These are phyloP conservation scores for Meloidogyne floridensis DNA, from an alignment of 1,140 invertebrate genomes.

Conservation along the genomic window DNA sequence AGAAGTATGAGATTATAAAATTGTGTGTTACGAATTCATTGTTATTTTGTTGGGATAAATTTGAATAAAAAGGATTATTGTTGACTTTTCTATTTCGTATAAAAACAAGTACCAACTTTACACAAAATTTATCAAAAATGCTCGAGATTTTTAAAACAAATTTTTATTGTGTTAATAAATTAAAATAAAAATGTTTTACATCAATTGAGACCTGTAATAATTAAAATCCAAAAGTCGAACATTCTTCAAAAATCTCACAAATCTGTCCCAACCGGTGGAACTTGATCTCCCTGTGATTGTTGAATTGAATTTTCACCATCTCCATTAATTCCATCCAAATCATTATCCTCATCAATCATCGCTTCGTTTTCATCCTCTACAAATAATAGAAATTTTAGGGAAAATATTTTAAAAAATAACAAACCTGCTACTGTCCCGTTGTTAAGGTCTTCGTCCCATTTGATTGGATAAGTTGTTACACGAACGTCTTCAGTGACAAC, in stretches of 20 bases:
- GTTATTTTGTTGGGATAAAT: constrained; percentile 19
- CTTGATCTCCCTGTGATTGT: not conserved
- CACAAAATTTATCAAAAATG: not conserved
- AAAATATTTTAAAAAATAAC: not conserved
- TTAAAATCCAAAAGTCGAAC: not conserved
- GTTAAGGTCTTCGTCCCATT: constrained; percentile 50
- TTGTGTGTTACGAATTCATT: constrained; percentile 1
- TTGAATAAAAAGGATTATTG: too few species aligned
- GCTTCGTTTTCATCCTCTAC: not conserved
- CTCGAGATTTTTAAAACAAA: not conserved
- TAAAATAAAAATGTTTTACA: not conserved
- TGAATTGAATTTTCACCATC: not conserved
- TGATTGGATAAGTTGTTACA: constrained; percentile 56
- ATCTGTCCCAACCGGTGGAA: not conserved
- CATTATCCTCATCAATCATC: not conserved
- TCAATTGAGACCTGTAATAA: not conserved
- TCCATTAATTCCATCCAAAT: constrained; percentile 2
- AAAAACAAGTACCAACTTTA: too few species aligned
- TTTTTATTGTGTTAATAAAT: not conserved
- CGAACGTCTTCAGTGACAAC: constrained; percentile 53
- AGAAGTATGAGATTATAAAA: too few species aligned
- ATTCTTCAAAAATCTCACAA: not conserved
- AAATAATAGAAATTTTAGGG: not conserved
- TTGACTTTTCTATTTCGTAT: too few species aligned
- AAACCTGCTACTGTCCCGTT: not conserved